Conservation (phyloP, 2,113 vertebrate genomes). For the Scartelaos histophorus region DNA sequence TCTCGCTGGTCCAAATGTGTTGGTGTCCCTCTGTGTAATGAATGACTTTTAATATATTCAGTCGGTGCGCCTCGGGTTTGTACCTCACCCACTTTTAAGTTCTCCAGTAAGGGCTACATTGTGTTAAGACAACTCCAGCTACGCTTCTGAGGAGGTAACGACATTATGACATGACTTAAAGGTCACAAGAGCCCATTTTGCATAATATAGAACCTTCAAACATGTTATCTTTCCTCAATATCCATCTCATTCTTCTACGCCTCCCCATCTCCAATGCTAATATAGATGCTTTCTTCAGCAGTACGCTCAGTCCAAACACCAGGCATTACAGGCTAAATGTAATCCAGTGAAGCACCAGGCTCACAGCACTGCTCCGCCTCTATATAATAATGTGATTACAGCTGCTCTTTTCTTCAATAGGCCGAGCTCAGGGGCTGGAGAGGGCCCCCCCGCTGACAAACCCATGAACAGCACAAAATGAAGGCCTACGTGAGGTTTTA, state of each 20-base stretch:
- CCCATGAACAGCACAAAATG: conserved; percentile 1
- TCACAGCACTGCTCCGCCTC: conserved; percentile 38
- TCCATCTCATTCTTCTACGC: not conserved
- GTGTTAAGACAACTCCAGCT: too few relatives aligned
- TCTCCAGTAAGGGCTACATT: too few relatives aligned
- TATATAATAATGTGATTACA: conserved; percentile 63
- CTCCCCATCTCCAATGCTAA: not conserved
- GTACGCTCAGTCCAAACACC: not conserved
- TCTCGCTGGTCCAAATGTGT: too few relatives aligned
- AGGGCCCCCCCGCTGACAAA: conserved; percentile 30
- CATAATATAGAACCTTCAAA: too few relatives aligned
- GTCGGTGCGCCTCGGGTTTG: too few relatives aligned
- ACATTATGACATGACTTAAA: too few relatives aligned
- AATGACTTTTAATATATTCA: too few relatives aligned
- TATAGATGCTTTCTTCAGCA: not conserved
- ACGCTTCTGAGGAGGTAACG: too few relatives aligned
- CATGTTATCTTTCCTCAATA: not conserved
- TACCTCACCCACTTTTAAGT: too few relatives aligned
- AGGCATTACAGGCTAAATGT: conserved; percentile 54
- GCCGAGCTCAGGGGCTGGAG: conserved; percentile 25
- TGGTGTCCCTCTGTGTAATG: too few relatives aligned
- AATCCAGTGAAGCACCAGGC: conserved; percentile 48
- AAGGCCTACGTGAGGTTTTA: not conserved
- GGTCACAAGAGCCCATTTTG: too few relatives aligned
- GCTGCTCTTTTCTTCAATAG: conserved; percentile 39